These are phyloP conservation scores for Solea solea DNA, from an alignment of 2,113 vertebrate species.

Conservation along the genomic window DNA sequence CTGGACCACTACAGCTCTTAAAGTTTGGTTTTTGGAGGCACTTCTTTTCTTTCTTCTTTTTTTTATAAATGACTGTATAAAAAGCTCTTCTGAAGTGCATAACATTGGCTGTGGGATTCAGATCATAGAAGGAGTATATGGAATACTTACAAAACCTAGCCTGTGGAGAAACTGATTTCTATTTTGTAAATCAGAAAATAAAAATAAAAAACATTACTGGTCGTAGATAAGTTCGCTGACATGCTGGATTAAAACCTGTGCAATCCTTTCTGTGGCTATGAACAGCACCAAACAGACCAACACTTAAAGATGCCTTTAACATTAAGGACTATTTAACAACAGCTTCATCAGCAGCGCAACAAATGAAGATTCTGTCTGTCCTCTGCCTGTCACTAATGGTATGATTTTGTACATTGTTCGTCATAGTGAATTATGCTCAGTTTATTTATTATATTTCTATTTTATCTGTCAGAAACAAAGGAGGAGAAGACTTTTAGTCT, in stretches of 20 bases:
- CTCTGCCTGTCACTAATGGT: slow-evolving; percentile 50
- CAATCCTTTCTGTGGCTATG: slow-evolving; percentile 54
- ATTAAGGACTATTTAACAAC: slow-evolving; percentile 65
- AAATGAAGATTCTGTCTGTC: slow-evolving; percentile 37
- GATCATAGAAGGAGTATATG: slow-evolving; percentile 28
- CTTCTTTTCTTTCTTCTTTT: background rate
- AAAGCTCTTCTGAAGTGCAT: slow-evolving; percentile 54
- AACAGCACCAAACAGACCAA: slow-evolving; percentile 47
- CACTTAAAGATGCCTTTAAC: slow-evolving; percentile 73
- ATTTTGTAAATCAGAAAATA: slow-evolving; percentile 44
- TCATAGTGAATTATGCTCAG: slow-evolving; percentile 63
- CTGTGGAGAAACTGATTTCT: slow-evolving; percentile 37
- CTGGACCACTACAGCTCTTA: slow-evolving; percentile 55
- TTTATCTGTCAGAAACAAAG: slow-evolving; percentile 45
- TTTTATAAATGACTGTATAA: slow-evolving; percentile 53
- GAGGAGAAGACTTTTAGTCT: slow-evolving; percentile 43
- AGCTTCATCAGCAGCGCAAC: slow-evolving; percentile 57
- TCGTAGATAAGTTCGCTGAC: slow-evolving; percentile 35
- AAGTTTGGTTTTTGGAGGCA: slow-evolving; percentile 37
- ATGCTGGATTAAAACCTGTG: slow-evolving; percentile 60
- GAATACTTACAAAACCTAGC: slow-evolving; percentile 24
- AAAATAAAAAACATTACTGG: background rate
- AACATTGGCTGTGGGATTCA: slow-evolving; percentile 46
- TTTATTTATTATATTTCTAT: slow-evolving; percentile 73
- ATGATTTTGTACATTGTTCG: slow-evolving; percentile 63